These are phyloP conservation scores for Drosophila lowei DNA, from an alignment of 1,140 invertebrate genomes.

Conservation along the genomic window DNA sequence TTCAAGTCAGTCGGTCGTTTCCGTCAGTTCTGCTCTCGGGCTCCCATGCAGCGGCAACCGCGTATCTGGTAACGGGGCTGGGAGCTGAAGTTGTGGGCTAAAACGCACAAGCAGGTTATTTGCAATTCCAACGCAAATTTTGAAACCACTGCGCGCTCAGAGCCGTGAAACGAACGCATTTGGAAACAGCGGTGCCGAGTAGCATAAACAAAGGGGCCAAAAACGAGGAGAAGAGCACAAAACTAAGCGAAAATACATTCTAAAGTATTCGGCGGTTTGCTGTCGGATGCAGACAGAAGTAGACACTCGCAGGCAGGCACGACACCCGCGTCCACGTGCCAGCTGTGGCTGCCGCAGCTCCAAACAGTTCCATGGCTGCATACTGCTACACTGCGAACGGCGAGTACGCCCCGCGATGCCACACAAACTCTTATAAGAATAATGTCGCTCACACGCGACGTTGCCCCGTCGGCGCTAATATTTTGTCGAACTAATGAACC, in stretches of 20 bases:
- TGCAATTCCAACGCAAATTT: conserved; percentile 44
- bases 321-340: not conserved
- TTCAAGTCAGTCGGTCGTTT: too few relatives aligned
- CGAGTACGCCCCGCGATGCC: conserved; percentile 9
- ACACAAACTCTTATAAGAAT: conserved; percentile 20
- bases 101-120: conserved; percentile 36
- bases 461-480: conserved; percentile 62
- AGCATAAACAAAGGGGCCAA: conserved; percentile 27
- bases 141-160: conserved; percentile 5
- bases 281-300: not conserved
- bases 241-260: conserved; percentile 7
- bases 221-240: conserved; percentile 1
- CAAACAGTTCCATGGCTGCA: too few relatives aligned
- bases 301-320: not conserved
- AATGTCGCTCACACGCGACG: conserved; percentile 60
- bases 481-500: conserved; percentile 60
- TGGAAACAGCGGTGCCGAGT: conserved; percentile 10
- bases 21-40: too few relatives aligned
- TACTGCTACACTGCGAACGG: not conserved
- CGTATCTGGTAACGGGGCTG: too few relatives aligned
- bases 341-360: conserved; percentile 5
- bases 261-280: conserved; percentile 5
- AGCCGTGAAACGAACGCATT: conserved; percentile 5
- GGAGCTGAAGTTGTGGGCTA: not conserved
- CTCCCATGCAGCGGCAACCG: too few relatives aligned